Evolutionary conservation across 2,113 vertebrate genomes (phyloP).

Genomic region (Phasianus colchicus): DNA sequence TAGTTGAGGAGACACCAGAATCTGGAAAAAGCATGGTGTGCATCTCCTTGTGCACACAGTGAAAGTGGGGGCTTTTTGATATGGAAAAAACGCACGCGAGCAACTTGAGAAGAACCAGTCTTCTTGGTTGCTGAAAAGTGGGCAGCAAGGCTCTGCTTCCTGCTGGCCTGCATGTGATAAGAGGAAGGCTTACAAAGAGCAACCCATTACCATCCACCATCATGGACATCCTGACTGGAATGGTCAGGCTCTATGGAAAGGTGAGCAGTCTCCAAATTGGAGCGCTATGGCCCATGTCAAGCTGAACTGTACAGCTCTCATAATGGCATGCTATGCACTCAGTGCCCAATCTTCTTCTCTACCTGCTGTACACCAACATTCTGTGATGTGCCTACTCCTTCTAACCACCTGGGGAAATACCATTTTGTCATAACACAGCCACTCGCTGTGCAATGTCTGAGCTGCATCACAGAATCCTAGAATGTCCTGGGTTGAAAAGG

Average conservation of each 20-base stretch:
- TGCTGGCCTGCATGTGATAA: neutral
- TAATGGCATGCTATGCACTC: fast-evolving
- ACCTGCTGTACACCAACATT: neutral
- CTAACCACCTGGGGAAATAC: neutral
- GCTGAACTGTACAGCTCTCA: neutral
- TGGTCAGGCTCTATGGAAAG: neutral
- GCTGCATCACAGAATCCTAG: neutral
- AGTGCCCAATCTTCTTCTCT: neutral
- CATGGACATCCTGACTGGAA: neutral
- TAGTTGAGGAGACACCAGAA: neutral
- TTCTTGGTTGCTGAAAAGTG: neutral
- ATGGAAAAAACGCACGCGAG: neutral
- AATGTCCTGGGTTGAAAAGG: no score
- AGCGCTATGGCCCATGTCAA: neutral
- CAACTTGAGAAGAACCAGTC: neutral
- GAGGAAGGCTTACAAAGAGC: neutral
- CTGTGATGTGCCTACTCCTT: neutral
- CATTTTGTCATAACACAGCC: neutral
- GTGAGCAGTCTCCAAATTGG: neutral
- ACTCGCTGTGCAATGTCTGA: neutral
- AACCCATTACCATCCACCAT: fast-evolving
- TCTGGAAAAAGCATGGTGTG: neutral
- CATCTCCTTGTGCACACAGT: neutral
- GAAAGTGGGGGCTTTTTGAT: neutral
- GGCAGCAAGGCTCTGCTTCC: neutral